Evolutionary conservation across 2,888 invertebrate genomes (phyloP), one percentile per base, ranked within the genome.

Genomic region (Chloroclystis v-ata): DNA sequence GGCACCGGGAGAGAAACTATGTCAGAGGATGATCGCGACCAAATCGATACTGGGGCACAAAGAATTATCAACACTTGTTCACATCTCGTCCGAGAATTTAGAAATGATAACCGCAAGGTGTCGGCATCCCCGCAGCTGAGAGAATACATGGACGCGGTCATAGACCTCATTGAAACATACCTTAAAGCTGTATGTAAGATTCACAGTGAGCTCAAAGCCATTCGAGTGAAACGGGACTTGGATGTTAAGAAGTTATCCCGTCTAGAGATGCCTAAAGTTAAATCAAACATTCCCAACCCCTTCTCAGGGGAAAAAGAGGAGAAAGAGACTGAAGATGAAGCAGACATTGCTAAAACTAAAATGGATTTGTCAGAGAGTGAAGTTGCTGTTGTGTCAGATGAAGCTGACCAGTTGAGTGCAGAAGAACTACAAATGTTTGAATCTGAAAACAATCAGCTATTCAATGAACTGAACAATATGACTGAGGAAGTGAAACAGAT

Each of bases 371-470:
- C 83, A 9, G 87, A 86, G 51, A 84, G 79, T 75, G 87, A 85
- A 49, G 77, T 82, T 32, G 85, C 86, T 2, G 73, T 87, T 1
- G 61, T 82, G 52, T 85, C 86, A 4, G 90, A 91, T 61, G 92
- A 93, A 43, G 90, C 91, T 29, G 90, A 92, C 48, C 74, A 92
- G 49, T 73, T 96, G 0, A 94, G 94, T 52, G 89, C 94, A 0
- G 97, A 97, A 69, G 97, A 98, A 75, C 86, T 96, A 49, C 97
- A 97, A 78, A 93, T 97, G 91, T 95, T 97, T 77, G 96, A 97
- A 75, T 91, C 93, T 0, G 98, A 98, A 84, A 98, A 98, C 78
- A 90, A 93, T 44, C 93, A 94, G 57, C 82, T 98, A 7, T 93
- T 93, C 65, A 94, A 96, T 69, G 95, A 97, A 62, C 83, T 98